phyloP scores from a whole-genome alignment of 2,113 vertebrate genomes.

The Podocnemis expansa region DNA sequence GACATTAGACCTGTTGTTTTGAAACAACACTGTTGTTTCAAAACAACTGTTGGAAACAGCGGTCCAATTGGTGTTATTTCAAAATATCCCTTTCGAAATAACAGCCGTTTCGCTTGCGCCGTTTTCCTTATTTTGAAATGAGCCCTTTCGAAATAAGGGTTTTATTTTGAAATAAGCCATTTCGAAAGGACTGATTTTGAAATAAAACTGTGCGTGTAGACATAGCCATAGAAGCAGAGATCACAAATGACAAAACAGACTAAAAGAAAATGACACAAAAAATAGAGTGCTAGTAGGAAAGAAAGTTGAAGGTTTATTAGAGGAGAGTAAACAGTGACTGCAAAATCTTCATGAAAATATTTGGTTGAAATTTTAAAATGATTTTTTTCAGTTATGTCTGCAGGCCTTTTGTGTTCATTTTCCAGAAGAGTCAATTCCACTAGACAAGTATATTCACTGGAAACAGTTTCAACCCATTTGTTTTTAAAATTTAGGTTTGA shows the following conservation, averaged over 20 bases:
- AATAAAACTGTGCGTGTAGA: no score
- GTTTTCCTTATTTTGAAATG: no score
- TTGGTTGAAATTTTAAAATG: not conserved
- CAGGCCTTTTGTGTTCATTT: not conserved
- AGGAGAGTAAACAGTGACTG: not conserved
- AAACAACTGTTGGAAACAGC: no score
- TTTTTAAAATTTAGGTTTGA: not conserved
- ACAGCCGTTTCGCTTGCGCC: no score
- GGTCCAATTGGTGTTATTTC: no score
- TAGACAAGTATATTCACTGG: not conserved
- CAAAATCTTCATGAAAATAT: not conserved
- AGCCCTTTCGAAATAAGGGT: no score
- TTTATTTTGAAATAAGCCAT: no score
- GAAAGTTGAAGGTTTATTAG: not conserved
- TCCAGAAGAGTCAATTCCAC: not conserved
- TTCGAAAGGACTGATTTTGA: no score
- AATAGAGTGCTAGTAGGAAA: rapidly evolving
- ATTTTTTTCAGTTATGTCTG: not conserved
- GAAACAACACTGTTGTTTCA: no score
- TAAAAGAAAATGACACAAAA: not conserved
- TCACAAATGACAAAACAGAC: rapidly evolving
- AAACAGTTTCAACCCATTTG: not conserved
- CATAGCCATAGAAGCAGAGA: not conserved
- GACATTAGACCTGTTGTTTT: no score
- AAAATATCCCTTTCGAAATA: no score